Conservation (phyloP, 2,113 vertebrate genomes). For the Actinemys pallida region DNA sequence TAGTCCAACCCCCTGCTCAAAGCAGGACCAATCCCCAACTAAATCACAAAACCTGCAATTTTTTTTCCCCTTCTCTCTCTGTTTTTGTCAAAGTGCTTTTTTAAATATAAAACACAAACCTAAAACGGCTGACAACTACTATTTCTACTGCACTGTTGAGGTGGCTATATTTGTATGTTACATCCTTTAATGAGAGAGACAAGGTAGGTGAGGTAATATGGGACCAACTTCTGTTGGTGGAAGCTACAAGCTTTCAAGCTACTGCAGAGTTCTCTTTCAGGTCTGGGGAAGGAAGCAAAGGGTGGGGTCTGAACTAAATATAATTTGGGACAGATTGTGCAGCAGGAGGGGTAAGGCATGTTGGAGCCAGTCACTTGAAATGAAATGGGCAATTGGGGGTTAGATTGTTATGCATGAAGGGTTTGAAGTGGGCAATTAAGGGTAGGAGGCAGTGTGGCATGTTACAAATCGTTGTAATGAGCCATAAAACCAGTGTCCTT, state of each 20-base stretch:
- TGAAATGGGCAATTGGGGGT: neutral
- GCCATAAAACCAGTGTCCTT: neutral
- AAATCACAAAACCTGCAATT: neutral
- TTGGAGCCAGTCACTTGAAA: neutral
- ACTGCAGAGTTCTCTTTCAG: neutral
- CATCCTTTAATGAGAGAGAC: neutral
- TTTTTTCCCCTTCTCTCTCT: neutral
- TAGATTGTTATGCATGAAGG: neutral
- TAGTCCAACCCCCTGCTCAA: too few relatives aligned
- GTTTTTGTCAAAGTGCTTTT: neutral
- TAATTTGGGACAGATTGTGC: neutral
- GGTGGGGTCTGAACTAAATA: neutral
- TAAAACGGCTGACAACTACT: neutral
- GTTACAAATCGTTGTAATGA: neutral
- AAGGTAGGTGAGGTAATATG: neutral
- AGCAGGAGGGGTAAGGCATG: neutral
- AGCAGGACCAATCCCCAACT: too few relatives aligned
- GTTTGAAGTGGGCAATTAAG: neutral
- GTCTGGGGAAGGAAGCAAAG: neutral
- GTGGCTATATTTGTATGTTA: neutral
- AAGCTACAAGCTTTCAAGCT: too few relatives aligned
- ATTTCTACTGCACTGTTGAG: neutral
- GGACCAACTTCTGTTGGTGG: neutral
- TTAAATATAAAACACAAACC: neutral
- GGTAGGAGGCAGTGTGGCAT: neutral